Evolutionary conservation across 1,140 invertebrate species (phyloP).

Genomic region (Nephila pilipes): DNA sequence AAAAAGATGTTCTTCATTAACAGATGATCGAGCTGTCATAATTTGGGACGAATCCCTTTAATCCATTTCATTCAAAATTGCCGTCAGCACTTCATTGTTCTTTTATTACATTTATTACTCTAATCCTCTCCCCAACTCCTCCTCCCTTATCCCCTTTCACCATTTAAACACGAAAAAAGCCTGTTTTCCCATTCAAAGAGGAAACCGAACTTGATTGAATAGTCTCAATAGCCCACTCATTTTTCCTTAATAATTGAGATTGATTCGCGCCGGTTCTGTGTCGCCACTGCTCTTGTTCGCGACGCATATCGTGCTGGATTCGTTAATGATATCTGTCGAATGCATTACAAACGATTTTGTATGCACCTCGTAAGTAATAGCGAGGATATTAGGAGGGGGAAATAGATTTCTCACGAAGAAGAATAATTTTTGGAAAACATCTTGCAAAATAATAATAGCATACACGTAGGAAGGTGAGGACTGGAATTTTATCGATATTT

Average conservation of each 20-base stretch:
- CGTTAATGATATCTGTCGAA: constrained; percentile 11
- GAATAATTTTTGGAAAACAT: too few species aligned
- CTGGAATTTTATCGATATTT: too few species aligned
- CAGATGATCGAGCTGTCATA: neutral
- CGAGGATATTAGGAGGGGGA: neutral
- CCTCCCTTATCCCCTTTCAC: neutral
- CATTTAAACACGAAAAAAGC: neutral
- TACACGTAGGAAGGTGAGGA: too few species aligned
- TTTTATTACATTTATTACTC: neutral
- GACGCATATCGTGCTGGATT: neutral
- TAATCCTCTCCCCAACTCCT: too few species aligned
- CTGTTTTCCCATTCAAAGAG: neutral
- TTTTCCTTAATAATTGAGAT: constrained; percentile 26
- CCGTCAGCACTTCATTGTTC: constrained; percentile 23
- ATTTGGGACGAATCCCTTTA: neutral
- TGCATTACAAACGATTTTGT: neutral
- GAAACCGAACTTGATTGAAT: constrained; percentile 2
- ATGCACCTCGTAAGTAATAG: neutral
- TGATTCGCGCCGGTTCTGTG: neutral
- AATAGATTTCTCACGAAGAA: neutral
- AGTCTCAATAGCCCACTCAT: neutral
- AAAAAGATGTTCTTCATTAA: too few species aligned
- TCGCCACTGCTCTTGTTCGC: neutral
- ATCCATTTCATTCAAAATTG: neutral
- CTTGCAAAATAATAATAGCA: too few species aligned